These are phyloP conservation scores for Pyrgus malvae DNA, from an alignment of 2,888 invertebrate genomes.

Conservation along the genomic window DNA sequence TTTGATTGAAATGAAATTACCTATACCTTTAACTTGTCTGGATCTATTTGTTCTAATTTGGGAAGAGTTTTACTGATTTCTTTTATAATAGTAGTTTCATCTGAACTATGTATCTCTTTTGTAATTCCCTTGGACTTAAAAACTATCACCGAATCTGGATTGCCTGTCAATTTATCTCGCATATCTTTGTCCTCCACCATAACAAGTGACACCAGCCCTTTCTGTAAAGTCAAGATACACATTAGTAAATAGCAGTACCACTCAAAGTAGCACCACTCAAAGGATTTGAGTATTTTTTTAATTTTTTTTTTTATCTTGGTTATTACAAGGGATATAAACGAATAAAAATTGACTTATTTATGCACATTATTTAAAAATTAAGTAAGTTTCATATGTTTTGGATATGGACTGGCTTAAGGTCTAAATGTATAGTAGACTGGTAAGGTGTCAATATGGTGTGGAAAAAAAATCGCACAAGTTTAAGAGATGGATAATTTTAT, in stretches of 20 bases:
- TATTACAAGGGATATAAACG: too few relatives aligned
- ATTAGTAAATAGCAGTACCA: not conserved
- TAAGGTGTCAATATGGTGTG: too few relatives aligned
- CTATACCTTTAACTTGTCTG: slow-evolving; percentile 58
- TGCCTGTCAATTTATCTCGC: slow-evolving; percentile 46
- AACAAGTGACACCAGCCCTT: slow-evolving; percentile 54
- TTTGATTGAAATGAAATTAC: not conserved
- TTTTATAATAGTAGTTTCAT: slow-evolving; percentile 56
- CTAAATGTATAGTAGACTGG: too few relatives aligned
- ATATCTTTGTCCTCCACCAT: slow-evolving; percentile 56
- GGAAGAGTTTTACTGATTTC: slow-evolving; percentile 57
- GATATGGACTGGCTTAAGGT: too few relatives aligned
- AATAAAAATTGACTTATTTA: too few relatives aligned
- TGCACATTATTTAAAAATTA: too few relatives aligned
- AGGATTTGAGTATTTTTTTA: too few relatives aligned
- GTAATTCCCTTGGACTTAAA: slow-evolving; percentile 50
- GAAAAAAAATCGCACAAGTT: too few relatives aligned
- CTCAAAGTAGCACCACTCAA: too few relatives aligned
- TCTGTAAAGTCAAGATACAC: slow-evolving; percentile 44
- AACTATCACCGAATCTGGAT: slow-evolving; percentile 55
- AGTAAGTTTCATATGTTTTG: too few relatives aligned
- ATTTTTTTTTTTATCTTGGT: too few relatives aligned
- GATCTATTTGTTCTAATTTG: slow-evolving; percentile 50
- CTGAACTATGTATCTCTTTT: slow-evolving; percentile 51
- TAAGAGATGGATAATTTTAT: too few relatives aligned